These are phyloP conservation scores for Cephalopterus ornatus DNA, from an alignment of 2,113 vertebrate genomes.

Conservation along the genomic window DNA sequence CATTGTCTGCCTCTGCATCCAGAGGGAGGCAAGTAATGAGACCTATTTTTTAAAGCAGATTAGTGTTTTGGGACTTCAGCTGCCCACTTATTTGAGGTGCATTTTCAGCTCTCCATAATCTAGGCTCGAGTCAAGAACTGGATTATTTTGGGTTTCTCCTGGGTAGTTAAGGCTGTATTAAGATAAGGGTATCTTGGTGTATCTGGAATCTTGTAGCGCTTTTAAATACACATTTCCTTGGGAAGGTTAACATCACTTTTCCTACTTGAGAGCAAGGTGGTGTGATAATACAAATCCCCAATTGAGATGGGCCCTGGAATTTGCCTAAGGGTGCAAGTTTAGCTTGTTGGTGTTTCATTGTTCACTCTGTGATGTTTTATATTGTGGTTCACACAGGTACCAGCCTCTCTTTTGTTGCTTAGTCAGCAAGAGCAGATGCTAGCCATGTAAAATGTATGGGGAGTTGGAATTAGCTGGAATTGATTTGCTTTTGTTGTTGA, in stretches of 20 bases:
- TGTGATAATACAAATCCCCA: not conserved
- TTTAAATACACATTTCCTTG: not conserved
- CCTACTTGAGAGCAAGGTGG: not conserved
- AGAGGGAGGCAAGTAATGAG: not conserved
- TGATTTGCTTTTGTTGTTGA: not conserved
- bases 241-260: not conserved
- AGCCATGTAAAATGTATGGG: not conserved
- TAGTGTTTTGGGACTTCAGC: not conserved
- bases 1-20: not conserved
- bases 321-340: not conserved
- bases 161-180: not conserved
- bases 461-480: not conserved
- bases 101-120: not conserved
- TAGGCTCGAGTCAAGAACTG: not conserved
- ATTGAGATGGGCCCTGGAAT: not conserved
- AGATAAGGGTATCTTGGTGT: not conserved
- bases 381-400: not conserved
- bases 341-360: not conserved
- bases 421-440: not conserved
- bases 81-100: not conserved
- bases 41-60: not conserved
- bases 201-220: not conserved
- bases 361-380: not conserved
- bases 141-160: not conserved
- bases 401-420: not conserved